Percentiles rank a stretch among this genome's conserved stretches.
Evolutionary conservation across 2,797 vertebrate genomes (phyloP).

Genomic region (Squalus acanthias): DNA sequence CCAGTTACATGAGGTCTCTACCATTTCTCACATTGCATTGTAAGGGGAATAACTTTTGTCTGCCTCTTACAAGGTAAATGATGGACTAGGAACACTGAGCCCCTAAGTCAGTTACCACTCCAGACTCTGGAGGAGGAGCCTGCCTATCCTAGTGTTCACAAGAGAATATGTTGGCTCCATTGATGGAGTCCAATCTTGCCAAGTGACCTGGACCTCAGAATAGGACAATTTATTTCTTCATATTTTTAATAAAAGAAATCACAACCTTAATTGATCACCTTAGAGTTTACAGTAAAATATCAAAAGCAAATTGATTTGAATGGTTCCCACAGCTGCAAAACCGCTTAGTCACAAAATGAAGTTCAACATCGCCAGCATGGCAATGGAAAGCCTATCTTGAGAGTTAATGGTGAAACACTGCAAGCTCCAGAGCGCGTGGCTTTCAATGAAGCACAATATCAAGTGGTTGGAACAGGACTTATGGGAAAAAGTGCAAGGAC

Average conservation of each 20-base stretch:
- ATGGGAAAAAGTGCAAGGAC: background rate
- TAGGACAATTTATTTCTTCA: background rate
- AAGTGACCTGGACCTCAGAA: background rate
- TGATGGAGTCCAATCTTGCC: background rate
- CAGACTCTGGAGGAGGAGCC: background rate
- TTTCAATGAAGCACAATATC: background rate
- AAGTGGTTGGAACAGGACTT: background rate
- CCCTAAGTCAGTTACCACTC: background rate
- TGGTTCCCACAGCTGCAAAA: background rate
- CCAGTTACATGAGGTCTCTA: background rate
- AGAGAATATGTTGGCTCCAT: background rate
- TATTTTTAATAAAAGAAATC: background rate
- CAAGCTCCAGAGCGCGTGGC: background rate
- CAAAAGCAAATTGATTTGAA: background rate
- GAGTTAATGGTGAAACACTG: background rate
- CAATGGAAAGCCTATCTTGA: background rate
- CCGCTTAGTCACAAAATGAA: background rate
- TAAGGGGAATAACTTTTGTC: background rate
- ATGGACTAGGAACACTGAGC: background rate
- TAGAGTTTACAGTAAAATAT: background rate
- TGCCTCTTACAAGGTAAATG: background rate
- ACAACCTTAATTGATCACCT: background rate
- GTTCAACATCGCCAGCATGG: background rate
- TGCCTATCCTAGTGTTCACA: background rate
- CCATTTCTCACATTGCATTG: background rate